Evolutionary conservation across 2,797 vertebrate genomes (phyloP), one percentile per base, ranked within the genome.

Genomic region (Pseudochirops cupreus): DNA sequence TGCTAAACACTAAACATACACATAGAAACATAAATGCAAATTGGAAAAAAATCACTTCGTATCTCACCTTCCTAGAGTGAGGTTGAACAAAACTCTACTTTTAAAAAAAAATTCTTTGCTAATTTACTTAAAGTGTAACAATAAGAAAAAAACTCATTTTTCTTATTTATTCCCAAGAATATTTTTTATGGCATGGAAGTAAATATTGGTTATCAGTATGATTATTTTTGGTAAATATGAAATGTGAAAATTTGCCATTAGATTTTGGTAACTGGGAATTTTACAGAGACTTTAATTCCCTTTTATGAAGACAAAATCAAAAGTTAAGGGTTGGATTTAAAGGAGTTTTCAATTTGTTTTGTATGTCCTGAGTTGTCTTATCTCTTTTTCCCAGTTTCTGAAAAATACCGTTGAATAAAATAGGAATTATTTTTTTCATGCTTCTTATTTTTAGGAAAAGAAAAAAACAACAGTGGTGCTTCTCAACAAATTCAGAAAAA

Each of bases 381-480:
- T 91, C 56, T 59, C 16, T 95, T 3, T 59, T 93, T 93, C 4
- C 91, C 4, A n/a, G 91, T 92, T 95, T 93, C 89, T 95, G 39
- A 96, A 94, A 97, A 92, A 31, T 94, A 50, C 56, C 91, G 26
- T 62, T 94, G 5, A 67, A 31, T 95, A 96, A 6, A 91, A 52
- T 96, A 16, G 90, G 52, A 94, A 55, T 96, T 93, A 24, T 91
- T 95, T 95, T 94, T 95, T 59, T 95, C 62, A 0, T 93, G 67
- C 92, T 96, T 92, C 14, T 94, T 97, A 94, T 58, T 93, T 97
- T 97, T 94, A 98, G 98, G 56, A 96, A 93, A 87, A 16, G 95
- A 90, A 59, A 95, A 97, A 95, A 91, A 46, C 91, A 91, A 2
- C 2, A 89, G 21, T 6, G 93, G 0, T 94, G 53, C 92, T 96